Evolutionary conservation across 1,140 invertebrate genomes (phyloP), one percentile per base, ranked within the genome.

Genomic region (Hormaphis cornu): DNA sequence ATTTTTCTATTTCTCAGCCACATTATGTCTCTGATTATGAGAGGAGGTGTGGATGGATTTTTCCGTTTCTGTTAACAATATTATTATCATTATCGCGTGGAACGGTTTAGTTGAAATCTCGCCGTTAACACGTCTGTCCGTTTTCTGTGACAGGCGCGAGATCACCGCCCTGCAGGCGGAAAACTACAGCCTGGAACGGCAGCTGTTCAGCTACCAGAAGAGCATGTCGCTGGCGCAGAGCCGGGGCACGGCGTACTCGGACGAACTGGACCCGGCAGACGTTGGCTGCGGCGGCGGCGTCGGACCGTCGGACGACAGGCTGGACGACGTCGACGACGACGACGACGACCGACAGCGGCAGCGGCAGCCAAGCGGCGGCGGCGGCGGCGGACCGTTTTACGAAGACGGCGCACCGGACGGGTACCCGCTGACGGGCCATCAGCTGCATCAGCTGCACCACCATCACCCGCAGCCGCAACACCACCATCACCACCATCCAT

Each of bases 201-300:
- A 94, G 78, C 77, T 93, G 40, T 89, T 93, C 81, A 90, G 87
- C 76, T 93, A 92, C 76, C 90, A 93, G 77, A 88, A 90, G 77
- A 89, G 87, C 74, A 83, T 92, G 37, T 88, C 89, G n/a, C 87
- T 84, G 71, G 86, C 86, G 7, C 87, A 87, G 72, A 82, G 83
- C 75, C 81, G 80, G 74, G 80, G 76, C 72, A 79, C 75, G 74
- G 79, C 73, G 73, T 81, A 75, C 69, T 78, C 74, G 28, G 81
- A 81, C 70, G 82, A 81, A 71, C 74, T 79, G 74, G 78, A 78
- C 66, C 77, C 79, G 59, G 77, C 73, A 73, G 79, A 75, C 26
- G 73, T 72, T 22, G 69, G 66, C 10, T 73, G 70, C 20, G 75
- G 74, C 7, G 74, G 76, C 22, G 74, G 75, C 14, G 73, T 20